A percentile compares a stretch with the other conserved stretches of the same genome.
Evolutionary conservation across 2,113 vertebrate genomes (phyloP).

Genomic region (Nipponia nippon): DNA sequence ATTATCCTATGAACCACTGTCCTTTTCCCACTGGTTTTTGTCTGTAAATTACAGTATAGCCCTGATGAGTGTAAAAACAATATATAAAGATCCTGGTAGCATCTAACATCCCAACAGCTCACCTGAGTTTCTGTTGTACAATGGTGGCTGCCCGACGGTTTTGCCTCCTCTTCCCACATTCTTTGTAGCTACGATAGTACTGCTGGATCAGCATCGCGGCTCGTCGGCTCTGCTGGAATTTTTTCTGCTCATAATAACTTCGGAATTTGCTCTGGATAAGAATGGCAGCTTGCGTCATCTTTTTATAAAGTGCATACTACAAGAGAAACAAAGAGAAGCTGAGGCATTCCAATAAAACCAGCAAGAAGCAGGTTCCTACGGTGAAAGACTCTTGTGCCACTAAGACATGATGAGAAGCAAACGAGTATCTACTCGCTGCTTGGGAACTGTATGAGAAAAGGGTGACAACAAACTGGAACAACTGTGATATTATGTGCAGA

Average conservation of each 20-base stretch:
- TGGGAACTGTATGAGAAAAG: background rate
- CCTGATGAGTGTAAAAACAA: accelerated
- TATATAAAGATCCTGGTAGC: accelerated
- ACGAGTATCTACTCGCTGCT: background rate
- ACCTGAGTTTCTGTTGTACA: slow-evolving; percentile 86
- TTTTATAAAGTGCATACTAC: slow-evolving; percentile 99
- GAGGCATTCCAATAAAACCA: background rate
- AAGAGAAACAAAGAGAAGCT: slow-evolving; percentile 47
- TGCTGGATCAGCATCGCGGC: slow-evolving; percentile 97
- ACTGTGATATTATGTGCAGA: background rate
- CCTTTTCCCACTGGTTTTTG: background rate
- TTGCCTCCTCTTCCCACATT: slow-evolving; percentile 86
- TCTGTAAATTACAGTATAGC: background rate
- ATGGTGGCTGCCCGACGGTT: slow-evolving; percentile 84
- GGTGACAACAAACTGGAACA: background rate
- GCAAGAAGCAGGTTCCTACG: background rate
- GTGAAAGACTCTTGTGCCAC: background rate
- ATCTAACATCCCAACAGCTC: accelerated
- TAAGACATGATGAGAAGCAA: background rate
- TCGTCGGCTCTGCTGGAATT: slow-evolving; percentile 95
- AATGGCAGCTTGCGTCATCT: slow-evolving; percentile 99
- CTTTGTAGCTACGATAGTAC: slow-evolving; percentile 95
- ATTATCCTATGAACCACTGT: background rate
- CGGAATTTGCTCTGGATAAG: slow-evolving; percentile 99
- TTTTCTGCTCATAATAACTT: slow-evolving; percentile 96